A percentile compares a stretch with the other conserved stretches of the same genome.
Conservation (phyloP, 2,888 invertebrate species). For the Drosophila gaucha region DNA sequence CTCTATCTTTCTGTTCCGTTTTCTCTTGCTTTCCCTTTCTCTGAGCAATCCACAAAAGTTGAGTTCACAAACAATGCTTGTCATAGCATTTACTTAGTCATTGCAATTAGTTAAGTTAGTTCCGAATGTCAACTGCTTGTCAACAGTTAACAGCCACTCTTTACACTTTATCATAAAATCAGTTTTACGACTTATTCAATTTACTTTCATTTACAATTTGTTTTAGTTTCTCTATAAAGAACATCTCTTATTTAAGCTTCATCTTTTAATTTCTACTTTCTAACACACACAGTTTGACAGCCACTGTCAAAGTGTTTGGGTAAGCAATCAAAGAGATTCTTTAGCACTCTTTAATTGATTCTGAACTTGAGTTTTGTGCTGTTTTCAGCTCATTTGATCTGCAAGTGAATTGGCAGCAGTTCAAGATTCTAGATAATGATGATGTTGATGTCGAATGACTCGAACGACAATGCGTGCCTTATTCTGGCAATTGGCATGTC, state of each 20-base stretch:
- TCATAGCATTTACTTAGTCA: no score
- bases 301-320: not conserved
- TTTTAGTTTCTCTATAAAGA: not conserved
- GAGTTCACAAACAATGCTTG: no score
- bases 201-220: not conserved
- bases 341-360: not conserved
- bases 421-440: constrained; percentile 3
- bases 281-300: not conserved
- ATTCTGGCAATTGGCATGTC: not conserved
- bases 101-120: no score
- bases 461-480: constrained; percentile 11
- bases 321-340: not conserved
- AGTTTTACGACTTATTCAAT: not conserved
- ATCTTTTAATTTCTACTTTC: not conserved
- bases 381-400: not conserved
- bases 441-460: not conserved
- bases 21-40: no score
- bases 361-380: not conserved
- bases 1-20: no score
- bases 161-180: no score
- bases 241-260: not conserved
- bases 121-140: no score
- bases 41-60: no score
- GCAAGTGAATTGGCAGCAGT: constrained; percentile 6
- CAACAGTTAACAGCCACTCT: no score